These are phyloP conservation scores for Rhabdornis inornatus DNA, from an alignment of 2,113 vertebrate species.

Conservation along the genomic window DNA sequence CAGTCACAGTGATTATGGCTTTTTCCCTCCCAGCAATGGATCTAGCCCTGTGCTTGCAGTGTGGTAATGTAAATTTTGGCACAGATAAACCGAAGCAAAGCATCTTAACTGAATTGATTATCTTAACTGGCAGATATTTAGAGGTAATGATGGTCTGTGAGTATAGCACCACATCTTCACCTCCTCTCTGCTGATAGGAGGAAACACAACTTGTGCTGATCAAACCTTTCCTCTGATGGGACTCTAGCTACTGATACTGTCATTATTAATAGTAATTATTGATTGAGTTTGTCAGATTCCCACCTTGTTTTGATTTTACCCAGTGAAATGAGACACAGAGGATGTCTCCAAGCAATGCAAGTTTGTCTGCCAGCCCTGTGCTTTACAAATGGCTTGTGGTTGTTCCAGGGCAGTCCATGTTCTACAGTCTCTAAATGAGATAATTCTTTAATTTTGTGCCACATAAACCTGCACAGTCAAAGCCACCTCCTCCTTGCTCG, in stretches of 20 bases:
- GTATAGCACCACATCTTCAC: not conserved
- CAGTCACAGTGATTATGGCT: not conserved
- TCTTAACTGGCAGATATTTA: not conserved
- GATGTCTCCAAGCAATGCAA: not conserved
- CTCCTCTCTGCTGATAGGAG: not conserved
- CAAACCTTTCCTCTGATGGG: not conserved
- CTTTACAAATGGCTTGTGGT: not conserved
- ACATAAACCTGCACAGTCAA: not conserved
- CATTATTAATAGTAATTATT: not conserved
- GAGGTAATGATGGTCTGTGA: not conserved
- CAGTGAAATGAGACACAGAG: not conserved
- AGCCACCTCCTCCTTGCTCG: not conserved
- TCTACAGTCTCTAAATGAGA: not conserved
- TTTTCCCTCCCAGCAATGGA: not conserved
- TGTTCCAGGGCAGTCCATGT: not conserved
- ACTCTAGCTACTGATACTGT: not conserved
- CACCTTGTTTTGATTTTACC: not conserved
- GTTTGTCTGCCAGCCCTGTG: not conserved
- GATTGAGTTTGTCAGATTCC: not conserved
- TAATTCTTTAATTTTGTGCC: not conserved
- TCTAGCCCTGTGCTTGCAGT: not conserved
- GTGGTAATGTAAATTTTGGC: not conserved
- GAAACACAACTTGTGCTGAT: not conserved
- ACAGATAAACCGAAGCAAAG: not conserved
- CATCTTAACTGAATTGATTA: not conserved